Evolutionary conservation across 2,888 invertebrate genomes (phyloP).

Genomic region (Acheta domesticus): DNA sequence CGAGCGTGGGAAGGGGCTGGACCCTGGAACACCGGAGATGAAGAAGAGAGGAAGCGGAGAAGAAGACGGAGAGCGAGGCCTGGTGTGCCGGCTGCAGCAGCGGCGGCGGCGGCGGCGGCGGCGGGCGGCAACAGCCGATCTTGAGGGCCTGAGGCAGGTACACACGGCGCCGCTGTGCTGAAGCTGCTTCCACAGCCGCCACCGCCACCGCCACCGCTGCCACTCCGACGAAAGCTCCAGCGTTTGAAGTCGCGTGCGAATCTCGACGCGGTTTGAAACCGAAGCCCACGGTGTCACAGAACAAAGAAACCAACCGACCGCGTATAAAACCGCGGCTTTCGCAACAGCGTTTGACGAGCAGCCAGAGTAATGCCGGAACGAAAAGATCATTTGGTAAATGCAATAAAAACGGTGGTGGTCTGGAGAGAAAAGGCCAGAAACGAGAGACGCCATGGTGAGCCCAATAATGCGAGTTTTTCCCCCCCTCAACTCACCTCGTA

Average conservation of each 20-base stretch:
- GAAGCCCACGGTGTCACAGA: constrained; percentile 11
- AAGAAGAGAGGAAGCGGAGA: constrained; percentile 41
- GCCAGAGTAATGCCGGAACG: no score
- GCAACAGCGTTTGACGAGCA: no score
- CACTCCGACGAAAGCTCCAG: neutral
- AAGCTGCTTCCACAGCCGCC: neutral
- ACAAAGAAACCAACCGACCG: neutral
- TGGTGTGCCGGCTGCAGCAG: constrained; percentile 34
- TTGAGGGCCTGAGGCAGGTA: constrained; percentile 20
- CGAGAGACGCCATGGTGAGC: no score
- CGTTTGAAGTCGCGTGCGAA: neutral
- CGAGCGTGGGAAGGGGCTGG: constrained; percentile 32
- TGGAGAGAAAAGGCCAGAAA: no score
- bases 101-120: constrained; percentile 23
- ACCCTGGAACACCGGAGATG: constrained; percentile 30
- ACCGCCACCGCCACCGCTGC: no score
- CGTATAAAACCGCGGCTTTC: no score
- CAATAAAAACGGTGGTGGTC: no score
- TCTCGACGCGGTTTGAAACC: constrained; percentile 1
- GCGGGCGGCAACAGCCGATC: constrained; percentile 27
- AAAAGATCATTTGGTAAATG: no score
- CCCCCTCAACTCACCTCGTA: no score
- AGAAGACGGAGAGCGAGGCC: constrained; percentile 36
- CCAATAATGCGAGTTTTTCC: no score
- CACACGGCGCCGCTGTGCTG: neutral